Conservation (phyloP, 2,113 vertebrate genomes). For the cattle (Bos taurus) region DNA sequence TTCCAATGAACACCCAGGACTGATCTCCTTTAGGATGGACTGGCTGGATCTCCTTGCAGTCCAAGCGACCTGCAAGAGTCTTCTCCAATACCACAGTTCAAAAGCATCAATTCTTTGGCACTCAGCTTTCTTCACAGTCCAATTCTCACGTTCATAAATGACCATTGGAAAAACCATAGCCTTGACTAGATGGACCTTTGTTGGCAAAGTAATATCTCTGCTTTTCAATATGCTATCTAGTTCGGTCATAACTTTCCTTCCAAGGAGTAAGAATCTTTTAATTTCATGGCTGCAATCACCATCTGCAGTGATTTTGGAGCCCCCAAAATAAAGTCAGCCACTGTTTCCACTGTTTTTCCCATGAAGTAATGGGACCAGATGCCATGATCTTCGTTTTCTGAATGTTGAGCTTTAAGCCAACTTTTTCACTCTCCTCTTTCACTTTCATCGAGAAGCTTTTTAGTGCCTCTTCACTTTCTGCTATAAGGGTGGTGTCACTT, state of each 20-base stretch:
- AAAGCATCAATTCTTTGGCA: rapidly evolving
- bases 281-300: too few species aligned
- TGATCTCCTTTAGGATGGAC: too few species aligned
- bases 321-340: rapidly evolving
- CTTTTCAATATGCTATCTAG: background rate
- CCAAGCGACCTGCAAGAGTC: too few species aligned
- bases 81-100: too few species aligned
- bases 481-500: too few species aligned
- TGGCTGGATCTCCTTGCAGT: too few species aligned
- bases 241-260: background rate
- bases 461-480: too few species aligned
- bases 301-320: background rate
- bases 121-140: background rate
- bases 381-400: too few species aligned
- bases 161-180: background rate
- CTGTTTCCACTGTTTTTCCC: background rate
- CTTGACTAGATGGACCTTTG: background rate
- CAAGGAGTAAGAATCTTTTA: background rate
- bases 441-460: too few species aligned
- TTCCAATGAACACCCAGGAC: too few species aligned
- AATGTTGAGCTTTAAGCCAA: too few species aligned
- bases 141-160: background rate
- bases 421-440: too few species aligned
- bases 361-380: background rate
- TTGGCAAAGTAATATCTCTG: background rate